Evolutionary conservation across 2,797 vertebrate species (phyloP), one percentile per base, ranked within the genome.

Genomic region (Nyctalus aviator): DNA sequence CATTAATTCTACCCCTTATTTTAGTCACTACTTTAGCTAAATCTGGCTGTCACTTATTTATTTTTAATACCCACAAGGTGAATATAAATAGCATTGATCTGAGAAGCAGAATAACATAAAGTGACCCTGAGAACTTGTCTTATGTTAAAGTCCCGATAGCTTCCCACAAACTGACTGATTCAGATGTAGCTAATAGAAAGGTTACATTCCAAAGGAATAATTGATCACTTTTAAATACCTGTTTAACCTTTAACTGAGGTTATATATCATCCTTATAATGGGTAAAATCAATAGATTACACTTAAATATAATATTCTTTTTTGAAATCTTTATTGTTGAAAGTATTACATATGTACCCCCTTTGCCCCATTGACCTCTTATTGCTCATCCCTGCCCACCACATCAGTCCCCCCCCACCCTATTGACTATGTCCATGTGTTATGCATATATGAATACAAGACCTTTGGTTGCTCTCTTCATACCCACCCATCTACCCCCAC

Each of bases 1-100:
- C 30, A 73, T 53, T 78, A 76, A 88, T 82, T 78, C 55, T 73
- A n/a, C 32, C 27, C 32, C 21, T 53, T 78, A 78, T 41, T 86
- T 87, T 14, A 78, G 44, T 17, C 20, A 78, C 37, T 66, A 57
- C 32, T 87, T 81, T 55, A 69, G 50, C 23, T 83, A 92, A 79
- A 84, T 55, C 64, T 94, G 84, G 41, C 35, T 95, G 44, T 93
- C 76, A 79, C 75, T 17, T 71, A 48, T 92, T 96, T 93, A 87
- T 93, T 94, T 90, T 88, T 53, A 66, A 66, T 81, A 91, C 41
- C 25, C 68, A 89, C 48, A 37, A 86, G 37, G 41, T 81, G 46
- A 88, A 82, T 84, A 83, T 55, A 94, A 93, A 91, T 50, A 91
- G 41, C 41, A 73, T 2, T 37, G 14, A 79, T 76, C 41, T 79